A percentile compares a stretch with the other conserved stretches of the same genome.
phyloP scores from a whole-genome alignment of 2,797 vertebrate genomes.

The Melanitta fusca region DNA sequence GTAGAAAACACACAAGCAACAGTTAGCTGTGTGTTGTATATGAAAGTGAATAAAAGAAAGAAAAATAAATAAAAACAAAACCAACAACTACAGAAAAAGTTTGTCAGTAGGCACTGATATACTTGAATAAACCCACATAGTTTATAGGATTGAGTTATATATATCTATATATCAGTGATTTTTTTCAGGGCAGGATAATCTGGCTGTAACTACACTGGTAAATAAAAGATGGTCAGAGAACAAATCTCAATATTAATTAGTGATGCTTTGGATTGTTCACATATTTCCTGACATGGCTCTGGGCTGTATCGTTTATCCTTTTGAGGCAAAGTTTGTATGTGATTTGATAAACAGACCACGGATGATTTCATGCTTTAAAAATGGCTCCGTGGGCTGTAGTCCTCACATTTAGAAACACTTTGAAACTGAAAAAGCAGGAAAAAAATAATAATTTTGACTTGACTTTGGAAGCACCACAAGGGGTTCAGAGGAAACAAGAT shows the following conservation, averaged over 20 bases:
- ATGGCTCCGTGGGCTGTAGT: not conserved
- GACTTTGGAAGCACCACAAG: not conserved
- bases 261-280: not conserved
- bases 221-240: not conserved
- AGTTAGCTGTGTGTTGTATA: not conserved
- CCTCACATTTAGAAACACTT: not conserved
- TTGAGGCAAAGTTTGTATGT: not conserved
- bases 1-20: not conserved
- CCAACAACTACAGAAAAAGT: not conserved
- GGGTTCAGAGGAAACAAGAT: not conserved
- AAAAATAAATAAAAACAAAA: too few species aligned
- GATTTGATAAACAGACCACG: not conserved
- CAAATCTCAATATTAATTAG: not conserved
- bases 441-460: not conserved
- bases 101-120: not conserved
- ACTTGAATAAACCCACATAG: not conserved
- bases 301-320: not conserved
- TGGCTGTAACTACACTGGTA: not conserved
- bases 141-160: not conserved
- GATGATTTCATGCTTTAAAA: not conserved
- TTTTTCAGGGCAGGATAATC: not conserved
- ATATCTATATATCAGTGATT: rapidly evolving
- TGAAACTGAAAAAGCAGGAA: not conserved
- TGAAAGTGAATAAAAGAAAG: not conserved
- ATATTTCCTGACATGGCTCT: not conserved